These are phyloP conservation scores for Pao palembangensis DNA, from an alignment of 2,113 vertebrate species.

Conservation along the genomic window DNA sequence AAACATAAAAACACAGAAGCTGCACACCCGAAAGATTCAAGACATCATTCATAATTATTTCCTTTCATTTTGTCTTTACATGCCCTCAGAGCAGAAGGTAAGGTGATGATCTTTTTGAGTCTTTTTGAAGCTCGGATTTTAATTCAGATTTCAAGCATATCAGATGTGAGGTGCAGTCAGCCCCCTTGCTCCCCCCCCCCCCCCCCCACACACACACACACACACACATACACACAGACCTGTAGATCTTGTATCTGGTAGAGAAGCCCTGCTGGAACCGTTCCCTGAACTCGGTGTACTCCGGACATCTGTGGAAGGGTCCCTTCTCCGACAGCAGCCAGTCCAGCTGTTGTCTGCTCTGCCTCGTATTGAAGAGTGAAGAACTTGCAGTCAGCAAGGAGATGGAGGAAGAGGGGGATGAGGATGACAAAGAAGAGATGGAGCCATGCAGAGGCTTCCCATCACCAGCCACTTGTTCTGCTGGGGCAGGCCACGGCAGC, in stretches of 20 bases:
- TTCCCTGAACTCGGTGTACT: constrained; percentile 93
- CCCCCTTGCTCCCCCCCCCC: too few relatives aligned
- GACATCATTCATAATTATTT: too few relatives aligned
- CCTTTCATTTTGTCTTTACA: too few relatives aligned
- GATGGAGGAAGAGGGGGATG: constrained; percentile 37
- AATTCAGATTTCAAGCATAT: background rate
- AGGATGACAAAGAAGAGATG: constrained; percentile 41
- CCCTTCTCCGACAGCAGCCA: constrained; percentile 96
- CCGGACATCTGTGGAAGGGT: constrained; percentile 91
- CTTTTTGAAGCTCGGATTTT: too few relatives aligned
- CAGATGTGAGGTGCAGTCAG: background rate
- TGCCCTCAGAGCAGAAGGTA: too few relatives aligned
- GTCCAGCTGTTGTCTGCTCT: constrained; percentile 81
- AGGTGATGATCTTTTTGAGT: too few relatives aligned
- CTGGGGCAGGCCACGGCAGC: constrained; percentile 79
- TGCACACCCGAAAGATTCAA: too few relatives aligned
- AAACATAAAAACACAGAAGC: too few relatives aligned
- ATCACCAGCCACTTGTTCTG: constrained; percentile 70
- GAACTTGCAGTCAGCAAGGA: constrained; percentile 47
- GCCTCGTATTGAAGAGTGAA: constrained; percentile 59
- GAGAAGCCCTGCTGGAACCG: constrained; percentile 94
- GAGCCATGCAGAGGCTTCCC: constrained; percentile 51
- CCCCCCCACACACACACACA: background rate
- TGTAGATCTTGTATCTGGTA: constrained; percentile 98
- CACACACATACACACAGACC: constrained; percentile 73